phyloP scores from a whole-genome alignment of 2,113 vertebrate species.

The Tragelaphus strepsiceros region DNA sequence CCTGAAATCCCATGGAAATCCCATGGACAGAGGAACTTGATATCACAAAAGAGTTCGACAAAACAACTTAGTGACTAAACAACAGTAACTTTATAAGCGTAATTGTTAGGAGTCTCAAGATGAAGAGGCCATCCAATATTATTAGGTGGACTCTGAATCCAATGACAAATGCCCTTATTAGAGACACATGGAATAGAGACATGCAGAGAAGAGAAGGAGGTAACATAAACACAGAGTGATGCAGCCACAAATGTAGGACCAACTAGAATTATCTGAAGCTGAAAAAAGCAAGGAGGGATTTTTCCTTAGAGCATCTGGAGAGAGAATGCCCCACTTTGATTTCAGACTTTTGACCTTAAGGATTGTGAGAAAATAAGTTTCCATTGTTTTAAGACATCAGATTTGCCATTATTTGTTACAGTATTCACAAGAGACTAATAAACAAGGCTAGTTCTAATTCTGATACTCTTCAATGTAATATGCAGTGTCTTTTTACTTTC shows the following conservation, averaged over 20 bases:
- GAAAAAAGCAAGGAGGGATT: background rate
- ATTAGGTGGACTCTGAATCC: background rate
- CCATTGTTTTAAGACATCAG: background rate
- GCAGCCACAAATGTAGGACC: background rate
- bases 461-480: background rate
- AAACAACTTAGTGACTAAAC: background rate
- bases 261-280: background rate
- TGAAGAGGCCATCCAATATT: background rate
- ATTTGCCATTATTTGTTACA: background rate
- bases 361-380: background rate
- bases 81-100: background rate
- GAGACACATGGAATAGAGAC: background rate
- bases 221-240: rapidly evolving
- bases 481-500: background rate
- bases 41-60: background rate
- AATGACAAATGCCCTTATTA: background rate
- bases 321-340: rapidly evolving
- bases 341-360: background rate
- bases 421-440: background rate
- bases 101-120: background rate
- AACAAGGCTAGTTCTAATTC: background rate
- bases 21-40: background rate
- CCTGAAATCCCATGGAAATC: background rate
- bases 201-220: background rate
- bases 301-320: too few relatives aligned